These are phyloP conservation scores for Dendroctonus valens DNA, from an alignment of 1,140 invertebrate species.

Conservation along the genomic window DNA sequence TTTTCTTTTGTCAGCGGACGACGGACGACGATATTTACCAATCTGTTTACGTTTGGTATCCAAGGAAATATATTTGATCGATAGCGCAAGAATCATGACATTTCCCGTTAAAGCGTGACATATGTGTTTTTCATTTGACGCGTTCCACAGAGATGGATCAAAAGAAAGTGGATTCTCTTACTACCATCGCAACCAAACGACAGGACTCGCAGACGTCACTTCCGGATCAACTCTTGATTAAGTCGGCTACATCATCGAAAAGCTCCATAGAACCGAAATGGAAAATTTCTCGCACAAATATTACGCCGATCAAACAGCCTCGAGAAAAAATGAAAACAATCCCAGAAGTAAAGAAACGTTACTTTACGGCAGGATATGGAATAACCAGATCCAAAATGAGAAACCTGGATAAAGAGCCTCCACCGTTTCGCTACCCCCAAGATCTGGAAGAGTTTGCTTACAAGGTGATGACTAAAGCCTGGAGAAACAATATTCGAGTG, in stretches of 20 bases:
- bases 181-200: not conserved
- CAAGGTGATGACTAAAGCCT: constrained; percentile 45
- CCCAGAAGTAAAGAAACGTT: constrained; percentile 37
- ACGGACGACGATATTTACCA: not conserved
- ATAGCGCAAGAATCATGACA: too few species aligned
- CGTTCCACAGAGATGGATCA: not conserved
- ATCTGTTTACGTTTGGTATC: not conserved
- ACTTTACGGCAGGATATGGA: constrained; percentile 42
- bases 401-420: constrained; percentile 41
- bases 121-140: not conserved
- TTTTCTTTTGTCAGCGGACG: not conserved
- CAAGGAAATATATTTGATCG: not conserved
- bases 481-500: constrained; percentile 39
- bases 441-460: constrained; percentile 45
- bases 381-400: constrained; percentile 38
- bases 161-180: not conserved
- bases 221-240: constrained; percentile 3
- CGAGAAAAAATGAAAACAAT: constrained; percentile 27
- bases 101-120: not conserved
- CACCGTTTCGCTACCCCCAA: constrained; percentile 45
- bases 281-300: not conserved
- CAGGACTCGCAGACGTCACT: constrained; percentile 8
- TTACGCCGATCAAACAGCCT: not conserved
- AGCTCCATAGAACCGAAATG: not conserved
- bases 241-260: constrained; percentile 2